phyloP scores from a whole-genome alignment of 2,113 vertebrate species.

The Pithys albifrons region DNA sequence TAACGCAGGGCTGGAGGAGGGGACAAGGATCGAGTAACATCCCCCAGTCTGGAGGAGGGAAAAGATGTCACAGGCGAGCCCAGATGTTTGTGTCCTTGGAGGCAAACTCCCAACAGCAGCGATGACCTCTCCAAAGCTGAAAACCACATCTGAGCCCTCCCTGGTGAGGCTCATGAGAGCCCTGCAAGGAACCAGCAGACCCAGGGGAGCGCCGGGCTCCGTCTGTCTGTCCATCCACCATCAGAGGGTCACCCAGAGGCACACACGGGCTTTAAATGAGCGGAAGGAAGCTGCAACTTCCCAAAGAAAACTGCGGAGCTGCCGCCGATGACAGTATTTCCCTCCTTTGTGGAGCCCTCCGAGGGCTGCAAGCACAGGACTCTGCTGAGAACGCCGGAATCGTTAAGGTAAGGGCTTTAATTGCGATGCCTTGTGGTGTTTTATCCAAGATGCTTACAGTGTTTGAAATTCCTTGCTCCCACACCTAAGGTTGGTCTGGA shows the following conservation, averaged over 20 bases:
- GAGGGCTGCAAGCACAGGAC: accelerated
- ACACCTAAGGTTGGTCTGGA: not conserved
- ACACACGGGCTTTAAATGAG: not conserved
- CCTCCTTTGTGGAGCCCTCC: constrained; percentile 7
- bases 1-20: not conserved
- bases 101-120: not conserved
- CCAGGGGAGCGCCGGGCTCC: accelerated
- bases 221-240: not conserved
- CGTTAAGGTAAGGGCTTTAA: not conserved
- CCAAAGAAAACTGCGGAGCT: not conserved
- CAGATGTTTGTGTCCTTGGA: accelerated
- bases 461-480: not conserved
- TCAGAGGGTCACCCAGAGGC: not conserved
- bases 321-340: not conserved
- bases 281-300: constrained; percentile 42
- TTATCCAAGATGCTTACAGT: accelerated
- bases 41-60: not conserved
- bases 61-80: not conserved
- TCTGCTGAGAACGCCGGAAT: accelerated
- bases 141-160: not conserved
- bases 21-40: not conserved
- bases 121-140: not conserved
- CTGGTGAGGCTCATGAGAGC: not conserved
- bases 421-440: not conserved
- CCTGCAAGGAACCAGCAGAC: not conserved